These are phyloP conservation scores for Drosophila nannoptera DNA, from an alignment of 1,140 invertebrate genomes.

Conservation along the genomic window DNA sequence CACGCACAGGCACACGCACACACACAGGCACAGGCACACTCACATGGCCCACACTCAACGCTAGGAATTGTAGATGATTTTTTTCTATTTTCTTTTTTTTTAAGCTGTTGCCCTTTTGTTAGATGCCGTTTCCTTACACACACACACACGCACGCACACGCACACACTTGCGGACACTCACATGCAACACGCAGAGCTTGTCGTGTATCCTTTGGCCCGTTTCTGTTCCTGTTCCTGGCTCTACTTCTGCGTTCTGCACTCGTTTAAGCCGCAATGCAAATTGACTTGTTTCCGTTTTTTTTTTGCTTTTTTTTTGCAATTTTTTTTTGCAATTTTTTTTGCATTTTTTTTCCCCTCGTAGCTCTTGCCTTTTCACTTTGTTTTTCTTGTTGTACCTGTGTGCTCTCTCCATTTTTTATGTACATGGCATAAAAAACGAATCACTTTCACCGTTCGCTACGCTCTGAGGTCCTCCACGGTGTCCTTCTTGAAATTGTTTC, in stretches of 20 bases:
- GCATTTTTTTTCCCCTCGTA: conserved; percentile 3
- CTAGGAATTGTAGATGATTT: conserved; percentile 13
- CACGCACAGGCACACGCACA: not conserved
- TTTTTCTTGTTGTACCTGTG: conserved; percentile 14
- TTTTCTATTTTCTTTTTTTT: conserved; percentile 6
- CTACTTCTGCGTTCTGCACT: conserved; percentile 41
- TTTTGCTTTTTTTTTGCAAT: conserved; percentile 7
- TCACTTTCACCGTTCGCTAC: conserved; percentile 39
- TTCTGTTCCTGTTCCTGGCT: conserved; percentile 29
- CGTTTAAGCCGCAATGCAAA: conserved; percentile 75
- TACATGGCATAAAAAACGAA: conserved; percentile 52
- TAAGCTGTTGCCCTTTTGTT: conserved; percentile 16
- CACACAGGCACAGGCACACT: not conserved
- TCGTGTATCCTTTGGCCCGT: conserved; percentile 27
- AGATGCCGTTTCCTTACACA: conserved; percentile 11
- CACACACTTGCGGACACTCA: conserved; percentile 4
- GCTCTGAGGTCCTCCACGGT: conserved; percentile 17
- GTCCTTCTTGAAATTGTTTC: conserved; percentile 60
- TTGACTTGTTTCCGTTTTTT: conserved; percentile 71
- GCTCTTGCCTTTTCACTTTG: conserved; percentile 10
- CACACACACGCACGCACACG: not conserved
- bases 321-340: conserved; percentile 19
- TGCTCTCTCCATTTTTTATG: conserved; percentile 57
- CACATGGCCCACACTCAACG: not conserved
- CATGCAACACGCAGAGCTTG: conserved; percentile 6